phyloP scores from a whole-genome alignment of 92 coral and sea anemone species.

The Blastomussa wellsi region DNA sequence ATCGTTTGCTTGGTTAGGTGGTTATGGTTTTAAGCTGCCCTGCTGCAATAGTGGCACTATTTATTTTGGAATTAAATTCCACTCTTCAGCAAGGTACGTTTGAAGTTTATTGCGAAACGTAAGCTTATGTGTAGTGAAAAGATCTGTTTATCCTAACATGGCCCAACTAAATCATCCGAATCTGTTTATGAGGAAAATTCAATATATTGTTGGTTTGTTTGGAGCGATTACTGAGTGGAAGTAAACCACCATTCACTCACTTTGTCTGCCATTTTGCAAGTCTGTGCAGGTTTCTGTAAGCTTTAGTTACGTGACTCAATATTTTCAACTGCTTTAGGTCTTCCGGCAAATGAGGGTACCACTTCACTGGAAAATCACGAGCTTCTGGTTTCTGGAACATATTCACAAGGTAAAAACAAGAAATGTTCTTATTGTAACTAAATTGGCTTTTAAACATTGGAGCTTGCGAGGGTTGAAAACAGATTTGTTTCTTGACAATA shows the following conservation, averaged over 20 bases:
- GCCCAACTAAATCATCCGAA: not conserved
- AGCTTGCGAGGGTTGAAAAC: too few species aligned
- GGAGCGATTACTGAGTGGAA: not conserved
- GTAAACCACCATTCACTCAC: not conserved
- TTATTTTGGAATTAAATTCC: slow-evolving; percentile 24
- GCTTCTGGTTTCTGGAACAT: slow-evolving; percentile 4
- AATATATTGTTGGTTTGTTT: not conserved
- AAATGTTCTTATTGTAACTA: too few species aligned
- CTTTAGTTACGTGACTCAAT: not conserved
- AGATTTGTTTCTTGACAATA: too few species aligned
- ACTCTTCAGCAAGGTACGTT: slow-evolving; percentile 28
- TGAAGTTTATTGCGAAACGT: not conserved
- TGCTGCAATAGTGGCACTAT: slow-evolving; percentile 12
- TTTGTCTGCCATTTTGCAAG: too few species aligned
- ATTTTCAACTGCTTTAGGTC: not conserved
- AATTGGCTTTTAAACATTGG: too few species aligned
- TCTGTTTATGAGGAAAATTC: not conserved
- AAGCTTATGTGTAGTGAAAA: too few species aligned
- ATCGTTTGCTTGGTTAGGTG: not conserved
- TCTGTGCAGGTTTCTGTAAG: not conserved
- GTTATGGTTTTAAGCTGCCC: slow-evolving; percentile 16
- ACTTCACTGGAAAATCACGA: slow-evolving; percentile 26
- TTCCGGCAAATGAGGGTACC: not conserved
- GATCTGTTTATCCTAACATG: not conserved
- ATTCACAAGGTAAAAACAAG: slow-evolving; percentile 19